Evolutionary conservation across 2,113 vertebrate species (phyloP).

Genomic region (Herpailurus yagouaroundi): DNA sequence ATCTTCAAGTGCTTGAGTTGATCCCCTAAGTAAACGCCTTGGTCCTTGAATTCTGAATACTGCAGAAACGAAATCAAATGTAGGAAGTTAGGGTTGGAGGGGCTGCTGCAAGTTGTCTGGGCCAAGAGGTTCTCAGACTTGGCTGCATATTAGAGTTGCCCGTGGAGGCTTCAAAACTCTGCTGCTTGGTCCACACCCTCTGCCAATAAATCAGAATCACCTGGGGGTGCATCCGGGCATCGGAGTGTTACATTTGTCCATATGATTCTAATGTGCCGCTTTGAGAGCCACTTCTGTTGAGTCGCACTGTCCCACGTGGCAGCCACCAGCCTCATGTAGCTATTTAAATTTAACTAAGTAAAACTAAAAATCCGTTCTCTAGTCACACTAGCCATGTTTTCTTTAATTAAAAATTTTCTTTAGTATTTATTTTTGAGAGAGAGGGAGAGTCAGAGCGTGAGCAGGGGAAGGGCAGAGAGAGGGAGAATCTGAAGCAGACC

Average conservation of each 20-base stretch:
- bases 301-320: accelerated
- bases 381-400: background rate
- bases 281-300: background rate
- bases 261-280: background rate
- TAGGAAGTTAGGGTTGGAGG: background rate
- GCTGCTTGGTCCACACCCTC: background rate
- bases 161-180: background rate
- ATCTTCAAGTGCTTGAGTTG: background rate
- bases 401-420: too few relatives aligned
- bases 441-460: too few relatives aligned
- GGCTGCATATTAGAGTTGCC: background rate
- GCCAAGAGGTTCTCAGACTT: background rate
- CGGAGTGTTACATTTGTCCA: background rate
- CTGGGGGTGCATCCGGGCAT: accelerated
- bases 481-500: too few relatives aligned
- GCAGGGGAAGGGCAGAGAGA: too few relatives aligned
- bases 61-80: background rate
- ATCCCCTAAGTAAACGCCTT: background rate
- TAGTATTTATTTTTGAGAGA: too few relatives aligned
- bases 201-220: background rate
- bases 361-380: background rate
- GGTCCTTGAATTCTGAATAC: background rate
- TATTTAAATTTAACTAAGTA: background rate
- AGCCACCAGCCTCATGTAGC: background rate
- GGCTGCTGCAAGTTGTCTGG: background rate